Evolutionary conservation across 2,797 vertebrate genomes (phyloP).

Genomic region (Tapera naevia): DNA sequence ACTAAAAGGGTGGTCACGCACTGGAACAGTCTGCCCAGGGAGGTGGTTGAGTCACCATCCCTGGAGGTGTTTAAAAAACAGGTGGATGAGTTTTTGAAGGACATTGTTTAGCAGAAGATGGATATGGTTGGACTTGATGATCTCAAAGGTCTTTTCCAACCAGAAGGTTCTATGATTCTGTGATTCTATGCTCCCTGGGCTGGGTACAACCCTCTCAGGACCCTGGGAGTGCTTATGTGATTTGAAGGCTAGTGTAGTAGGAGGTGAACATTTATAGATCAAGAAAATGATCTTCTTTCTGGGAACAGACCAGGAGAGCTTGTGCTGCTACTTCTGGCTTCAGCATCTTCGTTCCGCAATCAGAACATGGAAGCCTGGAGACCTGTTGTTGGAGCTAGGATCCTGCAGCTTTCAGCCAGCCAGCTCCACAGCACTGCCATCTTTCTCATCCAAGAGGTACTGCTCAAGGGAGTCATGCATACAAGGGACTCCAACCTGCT

Average conservation of each 20-base stretch:
- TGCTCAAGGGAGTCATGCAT: accelerated
- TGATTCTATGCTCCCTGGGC: background rate
- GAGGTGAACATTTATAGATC: background rate
- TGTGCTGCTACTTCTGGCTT: background rate
- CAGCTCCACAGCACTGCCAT: accelerated
- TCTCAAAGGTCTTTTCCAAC: too few species aligned
- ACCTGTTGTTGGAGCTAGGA: background rate
- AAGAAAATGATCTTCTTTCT: background rate
- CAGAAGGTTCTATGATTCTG: too few species aligned
- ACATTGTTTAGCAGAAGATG: too few species aligned
- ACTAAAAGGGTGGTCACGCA: too few species aligned
- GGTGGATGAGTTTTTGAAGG: too few species aligned
- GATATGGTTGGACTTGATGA: too few species aligned
- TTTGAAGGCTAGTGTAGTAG: background rate
- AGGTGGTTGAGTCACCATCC: too few species aligned
- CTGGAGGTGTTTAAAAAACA: too few species aligned
- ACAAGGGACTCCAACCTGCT: background rate
- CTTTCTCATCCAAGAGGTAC: background rate
- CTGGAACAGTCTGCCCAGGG: too few species aligned
- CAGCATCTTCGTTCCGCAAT: background rate
- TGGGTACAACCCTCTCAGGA: background rate
- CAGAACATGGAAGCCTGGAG: accelerated
- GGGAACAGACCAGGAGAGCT: background rate
- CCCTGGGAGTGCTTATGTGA: background rate
- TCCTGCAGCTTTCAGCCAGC: background rate